Conservation (phyloP, 2,797 vertebrate species). For the Alectoris magna region DNA sequence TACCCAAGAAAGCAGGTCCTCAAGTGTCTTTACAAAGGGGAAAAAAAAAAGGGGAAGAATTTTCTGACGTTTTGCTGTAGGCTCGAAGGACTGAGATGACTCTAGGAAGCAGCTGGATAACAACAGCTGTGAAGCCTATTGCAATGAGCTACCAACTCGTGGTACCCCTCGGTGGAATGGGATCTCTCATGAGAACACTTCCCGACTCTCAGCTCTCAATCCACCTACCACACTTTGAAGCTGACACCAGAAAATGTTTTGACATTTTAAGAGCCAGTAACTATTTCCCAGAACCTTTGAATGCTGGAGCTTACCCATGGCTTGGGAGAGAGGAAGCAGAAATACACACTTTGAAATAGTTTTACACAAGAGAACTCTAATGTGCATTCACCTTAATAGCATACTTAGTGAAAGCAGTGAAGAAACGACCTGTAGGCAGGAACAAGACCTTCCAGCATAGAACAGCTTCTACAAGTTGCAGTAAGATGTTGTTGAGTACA, state of each 20-base stretch:
- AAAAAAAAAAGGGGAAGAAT: not conserved
- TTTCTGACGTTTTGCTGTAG: not conserved
- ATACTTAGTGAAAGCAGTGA: not conserved
- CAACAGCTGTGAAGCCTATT: not conserved
- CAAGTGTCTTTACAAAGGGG: not conserved
- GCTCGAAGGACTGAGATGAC: not conserved
- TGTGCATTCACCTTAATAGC: fast-evolving
- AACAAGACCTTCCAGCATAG: not conserved
- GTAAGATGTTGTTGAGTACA: not conserved
- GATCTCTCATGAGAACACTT: not conserved
- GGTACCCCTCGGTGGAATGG: not conserved
- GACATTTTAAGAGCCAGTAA: not conserved
- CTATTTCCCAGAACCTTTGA: not conserved
- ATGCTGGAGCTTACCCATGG: not conserved
- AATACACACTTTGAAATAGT: fast-evolving
- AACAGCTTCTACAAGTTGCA: not conserved
- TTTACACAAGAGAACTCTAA: not conserved
- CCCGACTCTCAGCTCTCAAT: not conserved
- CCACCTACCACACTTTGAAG: fast-evolving
- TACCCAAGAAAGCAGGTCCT: not conserved
- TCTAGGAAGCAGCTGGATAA: not conserved
- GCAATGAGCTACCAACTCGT: not conserved
- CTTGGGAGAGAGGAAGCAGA: not conserved
- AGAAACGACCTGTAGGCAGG: not conserved
- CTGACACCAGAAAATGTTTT: not conserved